Percentiles rank a stretch among this genome's conserved stretches.
Conservation (phyloP, 2,797 vertebrate species). For the Chrosomus eos region DNA sequence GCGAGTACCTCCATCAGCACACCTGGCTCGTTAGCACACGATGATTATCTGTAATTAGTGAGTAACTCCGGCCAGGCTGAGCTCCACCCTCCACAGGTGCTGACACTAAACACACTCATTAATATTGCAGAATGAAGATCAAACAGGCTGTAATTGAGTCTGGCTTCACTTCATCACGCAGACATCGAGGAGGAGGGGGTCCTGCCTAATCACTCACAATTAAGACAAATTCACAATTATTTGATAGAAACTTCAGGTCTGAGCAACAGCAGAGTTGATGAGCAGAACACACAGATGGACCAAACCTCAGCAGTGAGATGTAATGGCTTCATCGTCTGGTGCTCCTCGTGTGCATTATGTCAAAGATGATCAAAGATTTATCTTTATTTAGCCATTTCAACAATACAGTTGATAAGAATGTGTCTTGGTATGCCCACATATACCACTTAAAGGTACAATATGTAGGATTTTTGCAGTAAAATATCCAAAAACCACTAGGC, state of each 20-base stretch:
- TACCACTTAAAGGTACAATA: too few relatives aligned
- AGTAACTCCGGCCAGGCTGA: constrained; percentile 73
- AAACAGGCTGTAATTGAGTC: constrained; percentile 77
- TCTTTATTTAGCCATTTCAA: too few relatives aligned
- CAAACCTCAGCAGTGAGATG: constrained; percentile 61
- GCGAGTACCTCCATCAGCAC: constrained; percentile 53
- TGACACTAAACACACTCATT: constrained; percentile 62
- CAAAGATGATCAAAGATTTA: too few relatives aligned
- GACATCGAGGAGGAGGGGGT: constrained; percentile 65
- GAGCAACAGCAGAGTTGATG: background rate
- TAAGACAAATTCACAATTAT: constrained; percentile 42
- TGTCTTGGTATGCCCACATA: too few relatives aligned
- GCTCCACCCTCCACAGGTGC: constrained; percentile 67
- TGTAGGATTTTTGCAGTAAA: too few relatives aligned
- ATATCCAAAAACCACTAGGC: too few relatives aligned
- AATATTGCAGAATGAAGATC: constrained; percentile 65
- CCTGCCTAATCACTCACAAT: constrained; percentile 51
- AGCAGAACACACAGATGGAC: constrained; percentile 27
- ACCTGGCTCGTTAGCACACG: constrained; percentile 71
- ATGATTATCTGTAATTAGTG: constrained; percentile 76
- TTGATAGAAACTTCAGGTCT: constrained; percentile 58
- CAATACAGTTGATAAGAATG: too few relatives aligned
- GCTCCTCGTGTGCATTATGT: too few relatives aligned
- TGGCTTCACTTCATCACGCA: constrained; percentile 74
- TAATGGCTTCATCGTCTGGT: constrained; percentile 68